Evolutionary conservation across 2,113 vertebrate genomes (phyloP).

Genomic region (Scolopax mira): DNA sequence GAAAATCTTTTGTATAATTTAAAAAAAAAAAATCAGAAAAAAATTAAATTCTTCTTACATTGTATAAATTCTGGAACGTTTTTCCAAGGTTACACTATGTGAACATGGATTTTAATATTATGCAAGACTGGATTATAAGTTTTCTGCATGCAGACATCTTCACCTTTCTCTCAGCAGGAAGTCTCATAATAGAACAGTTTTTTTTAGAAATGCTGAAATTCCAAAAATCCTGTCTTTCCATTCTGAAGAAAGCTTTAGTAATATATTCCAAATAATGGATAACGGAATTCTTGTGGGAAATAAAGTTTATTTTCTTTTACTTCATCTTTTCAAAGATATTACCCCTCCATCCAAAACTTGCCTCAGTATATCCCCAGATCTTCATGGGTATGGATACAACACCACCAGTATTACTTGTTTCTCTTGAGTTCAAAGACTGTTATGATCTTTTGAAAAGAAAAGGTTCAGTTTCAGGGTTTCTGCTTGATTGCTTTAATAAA

Average conservation of each 20-base stretch:
- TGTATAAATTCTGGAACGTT: neutral
- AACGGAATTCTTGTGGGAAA: neutral
- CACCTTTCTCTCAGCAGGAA: neutral
- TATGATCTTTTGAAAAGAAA: constrained; percentile 38
- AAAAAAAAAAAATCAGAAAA: neutral
- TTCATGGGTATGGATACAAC: neutral
- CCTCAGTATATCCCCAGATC: neutral
- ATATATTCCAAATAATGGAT: neutral
- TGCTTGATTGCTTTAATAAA: constrained; percentile 63
- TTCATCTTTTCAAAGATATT: neutral
- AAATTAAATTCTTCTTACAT: neutral
- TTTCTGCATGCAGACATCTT: neutral
- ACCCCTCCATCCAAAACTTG: neutral
- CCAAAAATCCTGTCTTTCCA: neutral
- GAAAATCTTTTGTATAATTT: neutral
- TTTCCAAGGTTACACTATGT: neutral
- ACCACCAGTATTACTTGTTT: neutral
- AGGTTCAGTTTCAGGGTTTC: constrained; percentile 31
- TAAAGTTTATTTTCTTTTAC: neutral
- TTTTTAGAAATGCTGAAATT: neutral
- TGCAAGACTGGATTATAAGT: neutral
- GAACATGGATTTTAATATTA: neutral
- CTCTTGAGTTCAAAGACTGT: constrained; percentile 33
- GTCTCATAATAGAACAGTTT: neutral
- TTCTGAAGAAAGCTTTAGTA: neutral